Evolutionary conservation across 1,140 invertebrate genomes (phyloP).

Genomic region (Eciton burchellii): DNA sequence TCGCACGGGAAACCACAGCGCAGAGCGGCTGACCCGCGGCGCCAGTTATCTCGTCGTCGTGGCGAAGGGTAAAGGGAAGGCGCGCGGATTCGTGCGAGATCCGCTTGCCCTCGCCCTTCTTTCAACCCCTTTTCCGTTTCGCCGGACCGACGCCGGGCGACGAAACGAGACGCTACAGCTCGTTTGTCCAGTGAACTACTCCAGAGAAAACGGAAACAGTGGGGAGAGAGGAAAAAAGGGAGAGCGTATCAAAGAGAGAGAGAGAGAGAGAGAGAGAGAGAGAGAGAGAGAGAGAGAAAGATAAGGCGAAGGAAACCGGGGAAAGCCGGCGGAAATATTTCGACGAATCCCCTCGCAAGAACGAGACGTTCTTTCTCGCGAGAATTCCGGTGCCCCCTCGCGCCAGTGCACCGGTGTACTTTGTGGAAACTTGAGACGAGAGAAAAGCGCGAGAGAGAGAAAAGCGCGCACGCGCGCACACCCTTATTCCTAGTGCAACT

Average conservation of each 20-base stretch:
- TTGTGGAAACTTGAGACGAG: constrained; percentile 57
- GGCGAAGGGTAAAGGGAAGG: constrained; percentile 27
- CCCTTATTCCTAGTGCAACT: constrained; percentile 50
- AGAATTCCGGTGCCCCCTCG: constrained; percentile 59
- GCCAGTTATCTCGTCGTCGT: constrained; percentile 25
- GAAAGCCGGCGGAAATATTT: constrained; percentile 71
- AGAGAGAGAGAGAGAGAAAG: not conserved
- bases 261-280: not conserved
- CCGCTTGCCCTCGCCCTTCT: constrained; percentile 29
- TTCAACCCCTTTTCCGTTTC: constrained; percentile 55
- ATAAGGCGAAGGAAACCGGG: constrained; percentile 26
- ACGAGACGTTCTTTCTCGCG: constrained; percentile 67
- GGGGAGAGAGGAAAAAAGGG: not conserved
- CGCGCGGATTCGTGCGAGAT: constrained; percentile 6
- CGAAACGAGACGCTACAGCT: constrained; percentile 1
- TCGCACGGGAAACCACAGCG: no score
- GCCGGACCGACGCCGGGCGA: not conserved
- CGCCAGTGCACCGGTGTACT: constrained; percentile 55
- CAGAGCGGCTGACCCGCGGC: constrained; percentile 59
- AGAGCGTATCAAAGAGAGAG: constrained; percentile 26
- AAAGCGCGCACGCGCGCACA: constrained; percentile 13
- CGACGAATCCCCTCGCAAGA: constrained; percentile 70
- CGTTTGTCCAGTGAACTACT: constrained; percentile 51
- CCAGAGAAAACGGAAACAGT: not conserved
- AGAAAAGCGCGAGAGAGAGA: constrained; percentile 32